These are phyloP conservation scores for Panzeria rudis DNA, from an alignment of 2,888 invertebrate genomes.

Conservation along the genomic window DNA sequence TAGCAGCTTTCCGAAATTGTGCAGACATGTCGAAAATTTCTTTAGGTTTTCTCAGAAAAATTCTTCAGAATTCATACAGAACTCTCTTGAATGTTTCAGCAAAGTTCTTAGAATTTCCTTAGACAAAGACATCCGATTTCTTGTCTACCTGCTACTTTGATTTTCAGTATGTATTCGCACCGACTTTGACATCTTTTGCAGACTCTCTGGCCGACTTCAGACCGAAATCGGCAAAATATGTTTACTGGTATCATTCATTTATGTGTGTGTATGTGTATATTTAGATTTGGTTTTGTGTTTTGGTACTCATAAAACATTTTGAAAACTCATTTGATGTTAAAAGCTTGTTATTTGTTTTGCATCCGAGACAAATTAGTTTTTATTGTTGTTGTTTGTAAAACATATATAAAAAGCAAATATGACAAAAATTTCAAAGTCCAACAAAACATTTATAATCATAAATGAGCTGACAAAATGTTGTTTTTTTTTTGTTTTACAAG, in stretches of 20 bases:
- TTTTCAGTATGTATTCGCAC: too few relatives aligned
- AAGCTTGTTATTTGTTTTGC: slow-evolving; percentile 50
- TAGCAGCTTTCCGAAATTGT: too few relatives aligned
- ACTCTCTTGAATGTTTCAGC: too few relatives aligned
- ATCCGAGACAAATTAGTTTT: slow-evolving; percentile 52
- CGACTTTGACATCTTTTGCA: too few relatives aligned
- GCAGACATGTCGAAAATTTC: too few relatives aligned
- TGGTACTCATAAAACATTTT: slow-evolving; percentile 52
- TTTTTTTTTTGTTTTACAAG: slow-evolving; percentile 46
- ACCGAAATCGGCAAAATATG: too few relatives aligned
- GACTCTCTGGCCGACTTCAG: too few relatives aligned
- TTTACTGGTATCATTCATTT: neutral
- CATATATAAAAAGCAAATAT: neutral
- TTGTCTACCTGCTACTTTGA: too few relatives aligned
- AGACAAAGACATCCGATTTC: too few relatives aligned
- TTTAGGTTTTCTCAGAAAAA: too few relatives aligned
- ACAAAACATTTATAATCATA: slow-evolving; percentile 43
- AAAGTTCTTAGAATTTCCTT: too few relatives aligned
- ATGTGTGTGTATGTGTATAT: neutral
- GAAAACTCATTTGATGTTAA: slow-evolving; percentile 56
- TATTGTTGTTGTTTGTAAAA: slow-evolving; percentile 1
- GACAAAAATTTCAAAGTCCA: slow-evolving; percentile 48
- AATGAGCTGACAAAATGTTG: slow-evolving; percentile 70
- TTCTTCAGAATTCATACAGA: too few relatives aligned
- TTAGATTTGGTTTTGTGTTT: slow-evolving; percentile 25